Base-by-base conservation (phyloP, 2,888 invertebrate species). In the Nomada lathburiana region DNA sequence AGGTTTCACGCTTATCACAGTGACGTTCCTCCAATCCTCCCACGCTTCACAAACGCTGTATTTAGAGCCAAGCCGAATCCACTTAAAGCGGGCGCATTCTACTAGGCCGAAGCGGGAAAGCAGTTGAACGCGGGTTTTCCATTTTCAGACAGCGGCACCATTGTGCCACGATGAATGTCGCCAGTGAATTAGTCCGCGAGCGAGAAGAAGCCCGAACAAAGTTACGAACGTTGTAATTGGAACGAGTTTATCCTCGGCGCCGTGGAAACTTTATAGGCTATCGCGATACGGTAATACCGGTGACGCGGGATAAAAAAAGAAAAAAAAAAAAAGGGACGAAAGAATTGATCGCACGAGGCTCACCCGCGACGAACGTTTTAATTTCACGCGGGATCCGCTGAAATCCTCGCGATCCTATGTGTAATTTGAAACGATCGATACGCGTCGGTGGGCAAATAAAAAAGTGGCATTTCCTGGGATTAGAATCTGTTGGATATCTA, bases 181-280 rank as follows among this genome's bases (percentile, higher is more conserved):
- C 42, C 42, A 13, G 55, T 68, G 67, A 76, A 63, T 76, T 68
- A 78, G 20, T 42, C 20, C 53, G 47, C 55, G 29, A 55, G 42
- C 64, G 29, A 47, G 68, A 76, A 76, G 77, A 69, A 57, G 42
- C 26, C 13, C 7, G 29, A 26, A 52, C 50, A 44, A 77, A 76
- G 52, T 79, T 76, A 57, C 50, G 29, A 76, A 50, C 50, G 55
- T 52, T 76, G 55, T 64, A 79, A 79, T 69, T 69, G 77, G 57
- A 64, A 42, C 68, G 42, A 13, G 55, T 76, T 78, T 68, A 69
- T 69, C 20, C 68, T 42, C 42, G 36, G 59, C 36, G 42, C 20
- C 4, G 44, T 29, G 5, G 16, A 53, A 29, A 44, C 20, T 63
- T 55, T 55, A 47, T 29, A 55, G 60, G n/a, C 70, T 44, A 7